These are phyloP conservation scores for Gadus macrocephalus DNA, from an alignment of 2,113 vertebrate species.

Conservation along the genomic window DNA sequence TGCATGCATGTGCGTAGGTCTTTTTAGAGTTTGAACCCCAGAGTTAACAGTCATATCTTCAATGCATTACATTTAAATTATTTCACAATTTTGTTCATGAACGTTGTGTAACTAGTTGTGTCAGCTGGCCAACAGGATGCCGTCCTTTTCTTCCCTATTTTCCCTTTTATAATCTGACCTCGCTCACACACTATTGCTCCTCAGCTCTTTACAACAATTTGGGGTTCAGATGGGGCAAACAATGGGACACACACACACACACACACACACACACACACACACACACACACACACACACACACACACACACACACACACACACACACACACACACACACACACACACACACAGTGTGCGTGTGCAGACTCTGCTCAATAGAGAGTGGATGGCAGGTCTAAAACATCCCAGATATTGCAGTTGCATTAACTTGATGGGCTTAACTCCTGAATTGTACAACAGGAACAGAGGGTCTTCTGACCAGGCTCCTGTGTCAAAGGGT, in stretches of 20 bases:
- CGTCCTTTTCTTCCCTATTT: slow-evolving; percentile 46
- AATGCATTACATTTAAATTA: slow-evolving; percentile 22
- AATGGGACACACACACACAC: slow-evolving; percentile 8
- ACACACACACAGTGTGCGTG: no score
- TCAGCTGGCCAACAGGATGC: slow-evolving; percentile 46
- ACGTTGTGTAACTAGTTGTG: slow-evolving; percentile 56
- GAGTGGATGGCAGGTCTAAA: background rate
- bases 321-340: no score
- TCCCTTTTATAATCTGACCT: slow-evolving; percentile 37
- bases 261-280: no score
- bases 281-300: no score
- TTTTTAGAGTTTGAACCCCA: background rate
- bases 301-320: no score
- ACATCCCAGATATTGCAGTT: background rate
- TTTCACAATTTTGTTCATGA: slow-evolving; percentile 51
- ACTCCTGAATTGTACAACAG: no score
- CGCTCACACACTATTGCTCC: no score
- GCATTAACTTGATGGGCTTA: background rate
- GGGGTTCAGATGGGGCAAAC: no score
- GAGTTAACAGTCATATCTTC: background rate
- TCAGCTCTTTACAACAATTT: no score
- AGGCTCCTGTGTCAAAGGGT: background rate
- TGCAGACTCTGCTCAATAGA: no score
- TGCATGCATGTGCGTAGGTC: background rate
- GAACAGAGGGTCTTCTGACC: background rate